phyloP scores from a whole-genome alignment of 2,113 vertebrate genomes.

The Platichthys stellatus region DNA sequence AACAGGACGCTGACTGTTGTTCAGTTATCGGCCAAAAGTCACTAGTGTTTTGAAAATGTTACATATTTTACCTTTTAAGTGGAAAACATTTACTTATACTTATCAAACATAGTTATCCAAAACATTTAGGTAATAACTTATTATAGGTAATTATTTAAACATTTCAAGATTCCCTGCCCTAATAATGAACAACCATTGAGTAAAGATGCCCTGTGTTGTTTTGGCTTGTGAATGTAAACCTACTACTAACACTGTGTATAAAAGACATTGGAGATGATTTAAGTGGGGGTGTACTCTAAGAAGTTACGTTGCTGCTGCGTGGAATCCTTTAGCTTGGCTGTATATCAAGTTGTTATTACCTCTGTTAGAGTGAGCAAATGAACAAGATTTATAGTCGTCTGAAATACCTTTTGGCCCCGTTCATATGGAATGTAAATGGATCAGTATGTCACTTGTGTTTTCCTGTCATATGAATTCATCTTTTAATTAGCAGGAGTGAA shows the following conservation, averaged over 20 bases:
- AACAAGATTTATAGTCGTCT: constrained; percentile 22
- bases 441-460: constrained; percentile 3
- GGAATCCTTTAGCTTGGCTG: constrained; percentile 11
- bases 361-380: constrained; percentile 14
- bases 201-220: neutral
- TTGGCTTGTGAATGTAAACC: neutral
- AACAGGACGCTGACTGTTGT: neutral
- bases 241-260: neutral
- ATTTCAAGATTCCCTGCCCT: neutral
- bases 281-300: neutral
- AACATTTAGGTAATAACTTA: too few species aligned
- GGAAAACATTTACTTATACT: neutral
- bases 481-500: constrained; percentile 32
- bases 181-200: neutral
- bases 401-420: constrained; percentile 20
- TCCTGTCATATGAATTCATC: constrained; percentile 1
- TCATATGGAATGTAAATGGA: constrained; percentile 3
- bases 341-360: constrained; percentile 20
- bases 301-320: neutral
- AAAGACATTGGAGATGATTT: constrained; percentile 1
- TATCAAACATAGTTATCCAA: neutral
- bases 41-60: neutral
- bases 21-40: neutral
- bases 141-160: neutral
- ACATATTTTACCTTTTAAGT: neutral